Evolutionary conservation across 1,140 invertebrate genomes (phyloP), one percentile per base, ranked within the genome.

Genomic region (Bemisia tabaci): DNA sequence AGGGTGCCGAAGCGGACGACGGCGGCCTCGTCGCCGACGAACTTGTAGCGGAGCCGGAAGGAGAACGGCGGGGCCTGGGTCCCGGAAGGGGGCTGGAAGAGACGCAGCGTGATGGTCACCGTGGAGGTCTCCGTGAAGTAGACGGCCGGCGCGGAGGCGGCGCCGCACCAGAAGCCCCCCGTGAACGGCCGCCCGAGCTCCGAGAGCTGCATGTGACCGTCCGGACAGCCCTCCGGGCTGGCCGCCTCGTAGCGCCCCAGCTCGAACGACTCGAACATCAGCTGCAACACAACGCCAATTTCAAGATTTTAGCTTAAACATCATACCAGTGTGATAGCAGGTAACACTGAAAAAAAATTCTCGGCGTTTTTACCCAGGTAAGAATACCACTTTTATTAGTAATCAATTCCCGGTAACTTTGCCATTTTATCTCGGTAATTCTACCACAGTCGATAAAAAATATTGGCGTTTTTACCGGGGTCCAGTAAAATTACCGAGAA

Each of bases 91-190:
- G 85, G 83, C 66, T 86, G 83, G 75, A 90, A 89, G 65, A 91
- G 79, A 67, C 83, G 73, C 21, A 91, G 84, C 12, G 87, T 89
- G 0, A 91, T 83, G 12, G 87, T 89, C 0, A 91, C 87, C 1
- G 89, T 91, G 66, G 87, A 85, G 39, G 89, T 90, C 78, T 91
- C 90, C 73, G 87, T 90, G 78, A 89, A 92, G 77, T 92, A 92
- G n/a, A 88, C 84, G 59, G 89, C 87, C 27, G 84, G 84, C 60
- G 84, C 85, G 1, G 85, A 83, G 17, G 87, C 85, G 25, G 83
- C 80, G 24, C 89, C 90, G 72, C 90, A 92, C 89, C 89, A 92
- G 1, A 86, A 90, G 62, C 90, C 89, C 62, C 89, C 87, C 2
- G 88, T 90, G 76, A 90, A 91, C 22, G 89, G 88, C 62, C 87